Evolutionary conservation across 2,797 vertebrate species (phyloP).

Genomic region (Phataginus tetradactyla): DNA sequence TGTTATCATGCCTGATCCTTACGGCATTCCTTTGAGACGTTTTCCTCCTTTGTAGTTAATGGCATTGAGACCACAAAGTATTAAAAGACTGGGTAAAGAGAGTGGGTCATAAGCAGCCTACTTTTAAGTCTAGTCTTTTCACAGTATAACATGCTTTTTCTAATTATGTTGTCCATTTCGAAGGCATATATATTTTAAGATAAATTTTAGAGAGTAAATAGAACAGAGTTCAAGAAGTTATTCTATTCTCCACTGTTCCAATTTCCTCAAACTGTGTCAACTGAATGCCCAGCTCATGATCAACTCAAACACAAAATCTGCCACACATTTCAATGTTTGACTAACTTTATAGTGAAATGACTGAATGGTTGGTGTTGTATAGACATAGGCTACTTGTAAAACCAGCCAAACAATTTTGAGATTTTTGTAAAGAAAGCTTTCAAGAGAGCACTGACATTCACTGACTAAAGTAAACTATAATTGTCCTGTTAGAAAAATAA

Average conservation of each 20-base stretch:
- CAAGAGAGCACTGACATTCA: background rate
- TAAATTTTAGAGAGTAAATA: background rate
- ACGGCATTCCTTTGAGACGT: background rate
- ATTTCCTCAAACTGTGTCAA: background rate
- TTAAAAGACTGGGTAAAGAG: background rate
- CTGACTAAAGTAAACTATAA: background rate
- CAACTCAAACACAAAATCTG: background rate
- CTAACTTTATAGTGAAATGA: background rate
- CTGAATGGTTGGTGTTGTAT: background rate
- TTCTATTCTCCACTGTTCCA: background rate
- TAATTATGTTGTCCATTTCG: background rate
- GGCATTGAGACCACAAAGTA: background rate
- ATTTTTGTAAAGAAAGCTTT: background rate
- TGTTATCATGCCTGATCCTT: background rate
- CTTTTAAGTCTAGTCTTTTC: background rate
- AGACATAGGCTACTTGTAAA: conserved; percentile 10
- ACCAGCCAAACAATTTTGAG: background rate
- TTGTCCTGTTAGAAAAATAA: background rate
- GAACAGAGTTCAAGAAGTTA: background rate
- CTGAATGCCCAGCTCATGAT: background rate
- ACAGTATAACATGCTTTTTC: background rate
- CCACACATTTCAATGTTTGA: background rate
- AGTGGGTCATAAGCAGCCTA: background rate
- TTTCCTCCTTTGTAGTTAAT: background rate
- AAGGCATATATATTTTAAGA: background rate